phyloP scores from a whole-genome alignment of 2,797 vertebrate genomes.

The Balearica regulorum region DNA sequence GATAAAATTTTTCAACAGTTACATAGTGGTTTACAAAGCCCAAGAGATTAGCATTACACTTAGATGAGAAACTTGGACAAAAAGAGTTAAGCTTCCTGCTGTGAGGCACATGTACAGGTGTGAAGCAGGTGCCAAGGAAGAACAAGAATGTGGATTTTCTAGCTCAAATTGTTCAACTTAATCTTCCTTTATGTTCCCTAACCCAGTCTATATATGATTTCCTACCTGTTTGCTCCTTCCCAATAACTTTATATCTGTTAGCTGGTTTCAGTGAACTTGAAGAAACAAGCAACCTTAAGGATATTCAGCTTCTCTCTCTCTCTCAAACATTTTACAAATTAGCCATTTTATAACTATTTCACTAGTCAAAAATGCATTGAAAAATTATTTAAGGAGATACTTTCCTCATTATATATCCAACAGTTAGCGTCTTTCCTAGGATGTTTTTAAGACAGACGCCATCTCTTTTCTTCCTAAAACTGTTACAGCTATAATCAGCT shows the following conservation, averaged over 20 bases:
- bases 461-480: background rate
- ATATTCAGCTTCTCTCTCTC: background rate
- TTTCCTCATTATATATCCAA: background rate
- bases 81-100: background rate
- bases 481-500: background rate
- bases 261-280: background rate
- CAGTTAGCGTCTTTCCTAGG: background rate
- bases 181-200: background rate
- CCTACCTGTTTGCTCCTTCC: background rate
- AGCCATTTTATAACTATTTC: background rate
- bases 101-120: fast-evolving
- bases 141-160: background rate
- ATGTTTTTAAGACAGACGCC: background rate
- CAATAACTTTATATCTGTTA: background rate
- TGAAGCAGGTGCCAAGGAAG: background rate
- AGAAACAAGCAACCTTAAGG: background rate
- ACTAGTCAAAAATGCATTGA: background rate
- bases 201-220: background rate
- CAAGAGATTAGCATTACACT: background rate
- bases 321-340: background rate
- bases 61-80: background rate
- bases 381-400: background rate
- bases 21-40: background rate
- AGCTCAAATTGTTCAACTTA: background rate
- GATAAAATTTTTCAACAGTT: background rate